Evolutionary conservation across 2,888 invertebrate genomes (phyloP).

Genomic region (Bombyx huttoni): DNA sequence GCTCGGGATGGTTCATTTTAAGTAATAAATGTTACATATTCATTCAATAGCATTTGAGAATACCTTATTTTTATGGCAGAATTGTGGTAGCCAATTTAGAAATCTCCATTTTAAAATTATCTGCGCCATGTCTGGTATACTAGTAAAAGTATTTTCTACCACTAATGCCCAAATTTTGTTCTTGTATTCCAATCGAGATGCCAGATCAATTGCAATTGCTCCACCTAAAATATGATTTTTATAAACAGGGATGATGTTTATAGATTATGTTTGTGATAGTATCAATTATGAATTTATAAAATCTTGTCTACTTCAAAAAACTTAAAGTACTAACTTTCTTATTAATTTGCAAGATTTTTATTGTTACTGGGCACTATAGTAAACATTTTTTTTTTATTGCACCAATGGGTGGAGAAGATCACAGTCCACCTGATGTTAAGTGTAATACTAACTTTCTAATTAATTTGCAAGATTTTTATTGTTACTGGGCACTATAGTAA

Average conservation of each 20-base stretch:
- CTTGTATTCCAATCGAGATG: constrained; percentile 81
- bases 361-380: too few relatives aligned
- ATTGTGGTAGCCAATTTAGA: constrained; percentile 82
- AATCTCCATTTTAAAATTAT: constrained; percentile 83
- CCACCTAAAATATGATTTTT: constrained; percentile 74
- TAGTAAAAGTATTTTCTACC: constrained; percentile 96
- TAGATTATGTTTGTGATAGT: not conserved
- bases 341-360: too few relatives aligned
- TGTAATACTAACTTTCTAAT: too few relatives aligned
- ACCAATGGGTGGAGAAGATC: too few relatives aligned
- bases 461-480: too few relatives aligned
- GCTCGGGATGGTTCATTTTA: too few relatives aligned
- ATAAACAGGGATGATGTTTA: not conserved
- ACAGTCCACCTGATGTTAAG: too few relatives aligned
- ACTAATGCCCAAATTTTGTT: constrained; percentile 88
- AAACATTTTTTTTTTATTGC: too few relatives aligned
- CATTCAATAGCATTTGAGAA: constrained; percentile 3
- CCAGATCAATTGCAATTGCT: constrained; percentile 91
- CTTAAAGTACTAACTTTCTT: too few relatives aligned
- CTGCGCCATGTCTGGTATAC: constrained; percentile 93
- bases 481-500: too few relatives aligned
- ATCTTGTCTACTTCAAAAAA: too few relatives aligned
- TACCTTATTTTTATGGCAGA: constrained; percentile 94
- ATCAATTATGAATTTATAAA: too few relatives aligned
- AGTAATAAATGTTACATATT: not conserved